Evolutionary conservation across 2,113 vertebrate species (phyloP).

Genomic region (Stigmatopora nigra): DNA sequence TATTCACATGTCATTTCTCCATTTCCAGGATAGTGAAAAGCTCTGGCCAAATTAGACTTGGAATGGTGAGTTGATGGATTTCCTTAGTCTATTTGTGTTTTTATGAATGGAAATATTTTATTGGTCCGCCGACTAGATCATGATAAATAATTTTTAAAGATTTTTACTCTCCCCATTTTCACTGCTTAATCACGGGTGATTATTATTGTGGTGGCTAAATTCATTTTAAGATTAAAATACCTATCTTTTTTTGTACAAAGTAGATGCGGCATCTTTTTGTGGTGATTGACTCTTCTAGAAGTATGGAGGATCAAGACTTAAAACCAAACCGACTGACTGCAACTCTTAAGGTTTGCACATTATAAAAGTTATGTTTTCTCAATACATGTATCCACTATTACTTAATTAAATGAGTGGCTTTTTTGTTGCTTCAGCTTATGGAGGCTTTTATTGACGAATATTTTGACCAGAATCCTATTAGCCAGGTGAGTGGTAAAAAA

Average conservation of each 20-base stretch:
- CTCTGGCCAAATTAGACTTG: conserved; percentile 10
- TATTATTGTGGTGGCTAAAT: background rate
- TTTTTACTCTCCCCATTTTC: background rate
- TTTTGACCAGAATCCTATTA: conserved; percentile 98
- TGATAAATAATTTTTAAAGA: background rate
- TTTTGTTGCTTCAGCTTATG: conserved; percentile 72
- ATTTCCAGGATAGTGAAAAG: conserved; percentile 1
- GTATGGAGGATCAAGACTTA: conserved; percentile 96
- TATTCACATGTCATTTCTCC: background rate
- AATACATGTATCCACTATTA: background rate
- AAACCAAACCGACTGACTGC: conserved; percentile 87
- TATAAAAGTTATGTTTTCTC: background rate
- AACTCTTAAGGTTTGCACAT: conserved; percentile 78
- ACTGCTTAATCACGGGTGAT: background rate
- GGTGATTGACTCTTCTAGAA: conserved; percentile 88
- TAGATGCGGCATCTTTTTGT: conserved; percentile 96
- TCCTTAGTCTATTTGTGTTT: background rate
- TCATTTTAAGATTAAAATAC: background rate
- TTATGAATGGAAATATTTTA: background rate
- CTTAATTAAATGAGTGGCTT: background rate
- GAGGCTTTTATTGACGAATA: conserved; percentile 93
- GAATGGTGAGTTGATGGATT: conserved; percentile 7
- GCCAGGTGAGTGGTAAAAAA: conserved; percentile 76
- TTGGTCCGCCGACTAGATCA: background rate
- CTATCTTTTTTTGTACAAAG: conserved; percentile 13